phyloP scores from a whole-genome alignment of 2,888 invertebrate species.

The Nomada hirtipes region DNA sequence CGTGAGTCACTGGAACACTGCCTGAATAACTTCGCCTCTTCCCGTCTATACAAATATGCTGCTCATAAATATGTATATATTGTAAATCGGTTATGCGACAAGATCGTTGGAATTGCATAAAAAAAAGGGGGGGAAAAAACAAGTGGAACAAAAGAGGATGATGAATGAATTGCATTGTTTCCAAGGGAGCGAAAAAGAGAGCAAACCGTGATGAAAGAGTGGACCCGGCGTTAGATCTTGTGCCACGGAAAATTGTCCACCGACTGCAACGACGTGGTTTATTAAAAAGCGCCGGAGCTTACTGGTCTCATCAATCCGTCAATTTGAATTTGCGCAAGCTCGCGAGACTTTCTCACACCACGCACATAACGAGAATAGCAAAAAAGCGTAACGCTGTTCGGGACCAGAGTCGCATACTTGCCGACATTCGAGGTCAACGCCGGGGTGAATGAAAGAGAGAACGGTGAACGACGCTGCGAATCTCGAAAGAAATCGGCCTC shows the following conservation, averaged over 20 bases:
- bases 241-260: not conserved
- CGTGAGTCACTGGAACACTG: constrained; percentile 49
- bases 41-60: constrained; percentile 32
- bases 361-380: constrained; percentile 17
- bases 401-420: not conserved
- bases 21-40: constrained; percentile 40
- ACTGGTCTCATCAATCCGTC: constrained; percentile 25
- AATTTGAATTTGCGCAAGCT: constrained; percentile 34
- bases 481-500: not conserved
- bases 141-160: constrained; percentile 31
- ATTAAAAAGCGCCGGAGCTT: constrained; percentile 26
- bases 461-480: not conserved
- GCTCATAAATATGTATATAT: constrained; percentile 50
- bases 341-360: constrained; percentile 32
- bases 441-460: constrained; percentile 2
- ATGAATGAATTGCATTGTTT: constrained; percentile 26
- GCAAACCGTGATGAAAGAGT: not conserved
- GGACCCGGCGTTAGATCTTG: constrained; percentile 7
- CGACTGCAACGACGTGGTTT: constrained; percentile 11
- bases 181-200: not conserved
- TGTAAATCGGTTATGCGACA: constrained; percentile 49
- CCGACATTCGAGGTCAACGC: not conserved
- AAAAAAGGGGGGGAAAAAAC: not conserved
- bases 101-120: constrained; percentile 24
- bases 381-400: not conserved